phyloP scores from a whole-genome alignment of 2,113 vertebrate genomes.

The Passer domesticus region DNA sequence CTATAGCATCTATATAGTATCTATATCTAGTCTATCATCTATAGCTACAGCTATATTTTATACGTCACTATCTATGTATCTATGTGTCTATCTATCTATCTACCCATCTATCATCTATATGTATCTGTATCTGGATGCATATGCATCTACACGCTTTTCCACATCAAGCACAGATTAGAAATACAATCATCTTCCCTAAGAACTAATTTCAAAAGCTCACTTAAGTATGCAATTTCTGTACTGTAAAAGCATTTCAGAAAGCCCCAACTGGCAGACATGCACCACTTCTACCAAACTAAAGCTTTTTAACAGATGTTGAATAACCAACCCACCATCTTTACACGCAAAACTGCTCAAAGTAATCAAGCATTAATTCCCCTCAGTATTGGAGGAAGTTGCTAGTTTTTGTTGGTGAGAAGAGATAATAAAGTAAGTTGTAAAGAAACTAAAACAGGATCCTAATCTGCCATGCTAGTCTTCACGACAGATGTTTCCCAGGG shows the following conservation, averaged over 20 bases:
- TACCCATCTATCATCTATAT: not conserved
- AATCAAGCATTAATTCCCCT: not conserved
- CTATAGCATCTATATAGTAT: too few relatives aligned
- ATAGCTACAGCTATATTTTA: too few relatives aligned
- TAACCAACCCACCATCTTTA: not conserved
- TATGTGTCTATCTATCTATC: too few relatives aligned
- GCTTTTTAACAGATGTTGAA: not conserved
- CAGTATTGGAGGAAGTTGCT: rapidly evolving
- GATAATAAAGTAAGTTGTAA: not conserved
- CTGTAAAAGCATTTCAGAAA: not conserved
- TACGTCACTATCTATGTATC: too few relatives aligned
- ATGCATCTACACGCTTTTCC: not conserved
- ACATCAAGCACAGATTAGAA: not conserved
- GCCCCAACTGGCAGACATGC: not conserved
- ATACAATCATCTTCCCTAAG: not conserved
- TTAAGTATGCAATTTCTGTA: not conserved
- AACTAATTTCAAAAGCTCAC: not conserved
- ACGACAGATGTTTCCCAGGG: not conserved
- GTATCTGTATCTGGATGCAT: too few relatives aligned
- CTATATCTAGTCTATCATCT: too few relatives aligned
- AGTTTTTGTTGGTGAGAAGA: not conserved
- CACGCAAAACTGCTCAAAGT: not conserved
- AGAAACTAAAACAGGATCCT: not conserved
- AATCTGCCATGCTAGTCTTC: not conserved
- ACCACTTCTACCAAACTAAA: not conserved